Base-by-base conservation (phyloP, 2,113 vertebrate genomes). In the Clarias magur region DNA sequence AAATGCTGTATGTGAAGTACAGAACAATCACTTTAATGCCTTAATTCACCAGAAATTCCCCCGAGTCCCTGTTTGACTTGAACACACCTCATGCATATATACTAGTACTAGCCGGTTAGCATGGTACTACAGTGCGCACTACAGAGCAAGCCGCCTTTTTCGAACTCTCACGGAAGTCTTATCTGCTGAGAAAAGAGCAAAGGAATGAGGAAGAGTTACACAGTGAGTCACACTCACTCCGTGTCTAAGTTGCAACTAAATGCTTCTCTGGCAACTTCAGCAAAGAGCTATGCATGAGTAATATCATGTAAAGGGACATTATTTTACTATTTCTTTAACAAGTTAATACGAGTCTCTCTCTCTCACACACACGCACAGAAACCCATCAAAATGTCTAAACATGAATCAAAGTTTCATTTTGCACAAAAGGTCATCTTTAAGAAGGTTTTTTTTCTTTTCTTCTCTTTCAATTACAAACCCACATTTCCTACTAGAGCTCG, bases 111-210 rank as follows among this genome's bases (percentile, higher is more conserved):
- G 65, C 30, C 27, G 38, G 68, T 72, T 72, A 21, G 34, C 5
- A 34, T 25, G 13, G 12, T 53, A 16, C 12, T 76, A 48, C 48
- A 48, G 12, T n/a, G 38, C 1, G 0, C 8, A 42, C 10, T 34
- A 42, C 53, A 1, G 25, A 17, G 25, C 17, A 78, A 73, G 30
- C 73, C 19, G 10, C 21, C 73, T 78, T 78, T 56, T 27, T 27
- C 30, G 27, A 56, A 57, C 53, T 56, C 21, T 8, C 21, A 30
- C 13, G 13, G 56, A 82, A 82, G 30, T 68, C 12, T 56, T 54
- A 68, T 53, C 81, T 27, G 60, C 17, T 68, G 13, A 83, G 68
- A 8, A 60, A 92, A 91, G 56, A 42, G 53, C 19, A 30, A 11
- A 70, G 27, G 56, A 80, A 59, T 30, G 62, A 67, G 86, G 75